These are phyloP conservation scores for Clupea harengus DNA, from an alignment of 2,113 vertebrate species.

Conservation along the genomic window DNA sequence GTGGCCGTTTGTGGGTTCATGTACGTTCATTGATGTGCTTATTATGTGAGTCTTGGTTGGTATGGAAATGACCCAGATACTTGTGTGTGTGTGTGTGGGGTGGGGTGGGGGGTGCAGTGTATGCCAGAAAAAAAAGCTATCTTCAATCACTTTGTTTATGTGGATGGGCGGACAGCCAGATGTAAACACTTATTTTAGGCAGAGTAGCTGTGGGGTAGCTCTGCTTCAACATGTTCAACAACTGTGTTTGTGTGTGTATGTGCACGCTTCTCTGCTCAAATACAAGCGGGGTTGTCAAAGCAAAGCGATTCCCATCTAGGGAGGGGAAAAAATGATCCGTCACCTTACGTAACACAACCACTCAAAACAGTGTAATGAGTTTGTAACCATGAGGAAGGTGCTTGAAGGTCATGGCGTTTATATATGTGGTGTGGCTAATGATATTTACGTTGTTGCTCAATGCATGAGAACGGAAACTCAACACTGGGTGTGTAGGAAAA, in stretches of 20 bases:
- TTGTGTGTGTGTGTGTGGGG: background rate
- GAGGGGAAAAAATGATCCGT: slow-evolving; percentile 12
- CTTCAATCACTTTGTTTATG: background rate
- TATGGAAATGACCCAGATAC: background rate
- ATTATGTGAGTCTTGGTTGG: no score
- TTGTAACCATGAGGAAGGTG: background rate
- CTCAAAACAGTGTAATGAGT: background rate
- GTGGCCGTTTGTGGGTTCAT: background rate
- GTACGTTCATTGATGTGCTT: background rate
- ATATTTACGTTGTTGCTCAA: background rate
- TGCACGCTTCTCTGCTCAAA: slow-evolving; percentile 2
- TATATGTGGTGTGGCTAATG: background rate
- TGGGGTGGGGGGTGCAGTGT: background rate
- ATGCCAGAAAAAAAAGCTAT: background rate
- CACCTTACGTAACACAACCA: slow-evolving; percentile 17
- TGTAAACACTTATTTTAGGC: background rate
- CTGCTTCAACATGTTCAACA: background rate
- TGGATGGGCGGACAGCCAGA: background rate
- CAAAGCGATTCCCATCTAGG: background rate
- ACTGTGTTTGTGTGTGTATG: slow-evolving; percentile 48
- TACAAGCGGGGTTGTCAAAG: slow-evolving; percentile 31
- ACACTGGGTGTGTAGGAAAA: background rate
- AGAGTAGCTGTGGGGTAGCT: background rate
- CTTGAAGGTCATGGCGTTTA: background rate
- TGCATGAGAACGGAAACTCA: background rate